Evolutionary conservation across 2,888 invertebrate genomes (phyloP).

Genomic region (Caenorhabditis sp.): DNA sequence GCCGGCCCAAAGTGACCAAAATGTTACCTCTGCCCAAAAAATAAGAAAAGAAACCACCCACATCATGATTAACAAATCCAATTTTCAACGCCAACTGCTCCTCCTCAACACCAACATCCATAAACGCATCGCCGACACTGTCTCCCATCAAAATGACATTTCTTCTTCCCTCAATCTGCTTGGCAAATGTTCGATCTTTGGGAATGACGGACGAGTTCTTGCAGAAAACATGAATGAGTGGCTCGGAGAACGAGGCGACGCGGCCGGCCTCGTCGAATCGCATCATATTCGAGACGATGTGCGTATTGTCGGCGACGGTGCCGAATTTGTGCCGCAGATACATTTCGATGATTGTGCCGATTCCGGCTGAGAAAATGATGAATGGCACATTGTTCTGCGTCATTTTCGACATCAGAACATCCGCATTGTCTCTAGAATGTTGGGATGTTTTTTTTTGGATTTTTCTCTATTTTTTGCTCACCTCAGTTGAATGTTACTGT

Average conservation of each 20-base stretch:
- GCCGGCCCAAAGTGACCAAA: too few relatives aligned
- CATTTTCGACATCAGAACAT: conserved; percentile 44
- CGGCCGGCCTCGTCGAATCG: conserved; percentile 54
- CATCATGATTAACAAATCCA: conserved; percentile 82
- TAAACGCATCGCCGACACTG: conserved; percentile 87
- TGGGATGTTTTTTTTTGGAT: too few relatives aligned
- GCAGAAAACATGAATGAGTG: conserved; percentile 89
- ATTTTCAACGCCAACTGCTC: conserved; percentile 80
- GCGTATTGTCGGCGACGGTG: conserved; percentile 49
- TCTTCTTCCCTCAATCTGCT: conserved; percentile 72
- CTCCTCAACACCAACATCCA: conserved; percentile 85
- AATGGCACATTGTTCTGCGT: conserved; percentile 78
- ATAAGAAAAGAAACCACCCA: conserved; percentile 10
- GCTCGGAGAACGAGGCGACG: conserved; percentile 77
- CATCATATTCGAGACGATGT: conserved; percentile 69
- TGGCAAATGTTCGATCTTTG: conserved; percentile 28
- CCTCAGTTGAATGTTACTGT: conserved; percentile 37
- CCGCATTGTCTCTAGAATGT: conserved; percentile 48
- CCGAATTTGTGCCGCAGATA: conserved; percentile 78
- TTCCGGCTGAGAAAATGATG: conserved; percentile 86
- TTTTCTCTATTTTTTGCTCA: not conserved
- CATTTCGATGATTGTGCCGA: conserved; percentile 80
- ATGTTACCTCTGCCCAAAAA: too few relatives aligned
- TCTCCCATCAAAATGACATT: conserved; percentile 92
- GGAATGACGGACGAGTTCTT: conserved; percentile 85